These are phyloP conservation scores for Venustaconcha ellipsiformis DNA, from an alignment of 1,140 invertebrate genomes.

Conservation along the genomic window DNA sequence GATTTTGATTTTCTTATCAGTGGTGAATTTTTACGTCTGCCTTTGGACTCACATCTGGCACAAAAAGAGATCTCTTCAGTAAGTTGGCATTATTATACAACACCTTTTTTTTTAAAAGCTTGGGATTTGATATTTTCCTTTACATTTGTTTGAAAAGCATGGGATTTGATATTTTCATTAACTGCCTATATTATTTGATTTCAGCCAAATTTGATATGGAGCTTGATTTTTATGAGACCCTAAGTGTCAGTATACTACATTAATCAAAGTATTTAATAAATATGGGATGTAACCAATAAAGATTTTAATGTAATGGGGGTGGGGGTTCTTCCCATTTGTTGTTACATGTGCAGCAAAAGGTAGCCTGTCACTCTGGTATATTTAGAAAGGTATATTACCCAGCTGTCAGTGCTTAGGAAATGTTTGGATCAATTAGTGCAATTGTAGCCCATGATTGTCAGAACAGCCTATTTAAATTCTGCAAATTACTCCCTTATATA, in stretches of 20 bases:
- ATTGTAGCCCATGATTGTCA: too few species aligned
- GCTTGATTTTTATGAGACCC: not conserved
- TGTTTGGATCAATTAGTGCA: too few species aligned
- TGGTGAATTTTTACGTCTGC: conserved; percentile 81
- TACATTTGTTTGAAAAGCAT: not conserved
- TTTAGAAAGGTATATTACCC: too few species aligned
- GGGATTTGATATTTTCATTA: not conserved
- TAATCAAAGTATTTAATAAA: not conserved
- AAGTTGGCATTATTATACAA: conserved; percentile 27
- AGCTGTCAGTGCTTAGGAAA: too few species aligned
- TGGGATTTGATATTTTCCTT: not conserved
- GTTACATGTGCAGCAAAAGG: not conserved
- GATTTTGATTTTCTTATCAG: conserved; percentile 92
- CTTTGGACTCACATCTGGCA: conserved; percentile 71
- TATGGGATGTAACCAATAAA: not conserved
- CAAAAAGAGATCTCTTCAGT: conserved; percentile 64
- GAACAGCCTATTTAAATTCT: too few species aligned
- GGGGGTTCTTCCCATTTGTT: not conserved
- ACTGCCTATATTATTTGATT: too few species aligned
- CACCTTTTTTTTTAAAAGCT: not conserved
- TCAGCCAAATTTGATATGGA: not conserved
- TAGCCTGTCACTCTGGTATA: too few species aligned
- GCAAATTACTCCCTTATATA: too few species aligned
- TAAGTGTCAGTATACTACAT: not conserved
- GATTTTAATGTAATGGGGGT: not conserved